These are phyloP conservation scores for Marisa cornuarietis DNA, from an alignment of 1,140 invertebrate species.

Conservation along the genomic window DNA sequence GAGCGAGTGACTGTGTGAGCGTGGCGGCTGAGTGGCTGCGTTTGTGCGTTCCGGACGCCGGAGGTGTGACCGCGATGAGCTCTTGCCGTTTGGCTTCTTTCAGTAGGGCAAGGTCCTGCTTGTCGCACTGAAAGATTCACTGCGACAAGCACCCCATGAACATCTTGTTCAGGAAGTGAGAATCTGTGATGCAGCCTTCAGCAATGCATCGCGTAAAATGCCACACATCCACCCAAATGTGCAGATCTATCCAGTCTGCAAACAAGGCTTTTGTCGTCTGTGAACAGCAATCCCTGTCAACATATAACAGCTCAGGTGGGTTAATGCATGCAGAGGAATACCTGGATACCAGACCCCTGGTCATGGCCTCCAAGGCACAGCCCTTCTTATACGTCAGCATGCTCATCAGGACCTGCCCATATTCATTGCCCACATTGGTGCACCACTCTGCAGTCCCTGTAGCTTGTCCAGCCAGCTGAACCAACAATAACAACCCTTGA, in stretches of 20 bases:
- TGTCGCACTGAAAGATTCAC: constrained; percentile 42
- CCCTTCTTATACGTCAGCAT: constrained; percentile 33
- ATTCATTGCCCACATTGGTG: constrained; percentile 27
- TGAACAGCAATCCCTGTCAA: constrained; percentile 31
- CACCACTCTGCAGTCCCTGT: constrained; percentile 33
- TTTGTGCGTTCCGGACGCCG: no score
- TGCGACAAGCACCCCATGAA: constrained; percentile 40
- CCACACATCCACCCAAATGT: constrained; percentile 47
- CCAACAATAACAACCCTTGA: background rate
- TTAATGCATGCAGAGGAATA: constrained; percentile 19
- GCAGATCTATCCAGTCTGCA: constrained; percentile 17
- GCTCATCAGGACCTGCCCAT: constrained; percentile 37
- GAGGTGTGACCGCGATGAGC: no score
- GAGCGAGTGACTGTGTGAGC: no score
- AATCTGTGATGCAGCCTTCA: constrained; percentile 32
- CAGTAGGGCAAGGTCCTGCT: constrained; percentile 29
- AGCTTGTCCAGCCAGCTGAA: constrained; percentile 26
- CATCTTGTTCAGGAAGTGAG: constrained; percentile 36
- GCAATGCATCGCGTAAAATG: constrained; percentile 48
- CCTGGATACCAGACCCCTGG: constrained; percentile 19
- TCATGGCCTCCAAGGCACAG: constrained; percentile 20
- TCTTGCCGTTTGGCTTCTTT: constrained; percentile 37
- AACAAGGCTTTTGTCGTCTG: constrained; percentile 16
- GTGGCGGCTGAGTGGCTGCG: no score
- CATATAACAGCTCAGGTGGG: constrained; percentile 22